Conservation (phyloP, 2,797 vertebrate genomes). For the Tragelaphus oryx region DNA sequence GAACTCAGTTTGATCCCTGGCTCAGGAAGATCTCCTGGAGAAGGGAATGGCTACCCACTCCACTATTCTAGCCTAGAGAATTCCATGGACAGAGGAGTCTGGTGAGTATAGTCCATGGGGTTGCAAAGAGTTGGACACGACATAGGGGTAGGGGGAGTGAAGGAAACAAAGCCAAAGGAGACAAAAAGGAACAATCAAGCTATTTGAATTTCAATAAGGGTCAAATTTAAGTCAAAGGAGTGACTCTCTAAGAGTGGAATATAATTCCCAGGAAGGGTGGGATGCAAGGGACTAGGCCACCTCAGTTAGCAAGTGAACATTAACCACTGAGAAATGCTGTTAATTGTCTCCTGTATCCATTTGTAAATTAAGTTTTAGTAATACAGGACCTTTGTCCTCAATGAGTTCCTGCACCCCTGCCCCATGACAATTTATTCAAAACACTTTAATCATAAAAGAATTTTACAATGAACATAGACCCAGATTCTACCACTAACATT, state of each 20-base stretch:
- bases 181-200: neutral
- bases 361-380: neutral
- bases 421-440: neutral
- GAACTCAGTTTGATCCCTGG: neutral
- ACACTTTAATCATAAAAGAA: neutral
- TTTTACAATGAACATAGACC: neutral
- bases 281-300: neutral
- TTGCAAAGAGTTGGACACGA: neutral
- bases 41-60: neutral
- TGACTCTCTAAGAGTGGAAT: neutral
- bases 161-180: neutral
- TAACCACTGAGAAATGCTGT: neutral
- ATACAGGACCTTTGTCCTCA: neutral
- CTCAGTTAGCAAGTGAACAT: neutral
- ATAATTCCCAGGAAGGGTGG: neutral
- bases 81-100: neutral
- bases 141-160: too few relatives aligned
- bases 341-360: neutral
- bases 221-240: neutral
- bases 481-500: neutral
- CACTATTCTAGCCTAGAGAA: neutral
- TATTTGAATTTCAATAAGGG: neutral
- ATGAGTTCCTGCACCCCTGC: neutral
- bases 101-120: neutral
- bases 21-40: neutral